Evolutionary conservation across 1,140 invertebrate genomes (phyloP), one percentile per base, ranked within the genome.

Genomic region (Venturia canescens): DNA sequence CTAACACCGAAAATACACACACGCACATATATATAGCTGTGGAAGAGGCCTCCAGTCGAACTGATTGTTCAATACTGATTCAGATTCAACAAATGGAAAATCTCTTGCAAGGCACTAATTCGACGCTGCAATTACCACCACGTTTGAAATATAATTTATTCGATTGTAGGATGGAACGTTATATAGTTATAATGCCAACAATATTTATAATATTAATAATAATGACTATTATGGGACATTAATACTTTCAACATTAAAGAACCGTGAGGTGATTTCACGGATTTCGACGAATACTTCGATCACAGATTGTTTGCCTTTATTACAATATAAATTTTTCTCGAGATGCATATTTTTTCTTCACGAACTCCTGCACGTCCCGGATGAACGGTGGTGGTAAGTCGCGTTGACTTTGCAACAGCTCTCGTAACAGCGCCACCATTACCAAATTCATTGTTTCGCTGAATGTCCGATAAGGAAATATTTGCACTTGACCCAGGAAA

Each of bases 51-150:
- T n/a, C n/a, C n/a, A n/a, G n/a, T n/a, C n/a, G n/a, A n/a, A n/a
- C n/a, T n/a, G n/a, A n/a, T n/a, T n/a, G 53, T n/a, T 57, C 50
- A 69, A 76, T 69, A 70, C n/a, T n/a, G 6, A 57, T n/a, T 57
- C 21, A 57, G 38, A n/a, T 57, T 57, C 13, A 57, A 18, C 53
- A 23, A 57, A 23, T 57, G 21, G 21, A 18, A 57, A 57, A 3
- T 21, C 21, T 57, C 9, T 23, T 23, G 53, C 21, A 57, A 57
- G 53, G 53, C 53, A 57, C 53, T 57, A 23, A 57, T 23, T 57
- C 16, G 53, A 57, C 53, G 16, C 53, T n/a, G 21, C 21, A 57
- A 57, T 13, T 21, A 57, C 53, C 18, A 57, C 53, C 21, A 18
- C 21, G 18, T 57, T 57, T 21, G 18, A 57, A 18, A n/a, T n/a